These are phyloP conservation scores for Homalodisca vitripennis DNA, from an alignment of 1,140 invertebrate species.

Conservation along the genomic window DNA sequence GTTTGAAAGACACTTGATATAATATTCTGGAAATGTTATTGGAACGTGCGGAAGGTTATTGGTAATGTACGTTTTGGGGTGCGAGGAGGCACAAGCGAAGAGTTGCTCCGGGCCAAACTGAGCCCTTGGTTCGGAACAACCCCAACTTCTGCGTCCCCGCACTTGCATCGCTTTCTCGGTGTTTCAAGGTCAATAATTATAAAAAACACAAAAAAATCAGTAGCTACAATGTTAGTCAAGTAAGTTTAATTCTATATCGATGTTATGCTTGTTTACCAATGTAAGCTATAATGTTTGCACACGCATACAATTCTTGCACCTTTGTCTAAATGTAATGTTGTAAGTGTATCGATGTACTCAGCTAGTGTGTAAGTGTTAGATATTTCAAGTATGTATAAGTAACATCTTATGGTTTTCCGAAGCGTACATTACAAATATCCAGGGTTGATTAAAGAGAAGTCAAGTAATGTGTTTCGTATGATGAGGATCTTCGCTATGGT, in stretches of 20 bases:
- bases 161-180: neutral
- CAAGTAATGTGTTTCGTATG: no score
- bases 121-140: slow-evolving; percentile 11
- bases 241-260: slow-evolving; percentile 1
- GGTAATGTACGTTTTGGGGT: slow-evolving; percentile 11
- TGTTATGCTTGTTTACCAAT: slow-evolving; percentile 15
- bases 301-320: neutral
- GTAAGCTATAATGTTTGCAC: slow-evolving; percentile 8
- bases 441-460: no score
- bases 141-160: neutral
- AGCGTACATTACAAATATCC: slow-evolving; percentile 14
- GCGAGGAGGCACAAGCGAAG: neutral
- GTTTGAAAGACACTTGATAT: no score
- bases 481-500: no score
- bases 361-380: slow-evolving; percentile 19
- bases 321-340: slow-evolving; percentile 11
- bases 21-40: no score
- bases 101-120: slow-evolving; percentile 3
- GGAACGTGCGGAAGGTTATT: slow-evolving; percentile 6
- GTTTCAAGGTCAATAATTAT: neutral
- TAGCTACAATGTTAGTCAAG: slow-evolving; percentile 4
- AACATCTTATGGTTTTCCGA: neutral
- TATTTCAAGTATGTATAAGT: neutral
- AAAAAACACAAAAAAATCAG: slow-evolving; percentile 19
- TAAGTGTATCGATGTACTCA: slow-evolving; percentile 11